These are phyloP conservation scores for Galeopsomyia nigrocyanea DNA, from an alignment of 2,888 invertebrate species.

Conservation along the genomic window DNA sequence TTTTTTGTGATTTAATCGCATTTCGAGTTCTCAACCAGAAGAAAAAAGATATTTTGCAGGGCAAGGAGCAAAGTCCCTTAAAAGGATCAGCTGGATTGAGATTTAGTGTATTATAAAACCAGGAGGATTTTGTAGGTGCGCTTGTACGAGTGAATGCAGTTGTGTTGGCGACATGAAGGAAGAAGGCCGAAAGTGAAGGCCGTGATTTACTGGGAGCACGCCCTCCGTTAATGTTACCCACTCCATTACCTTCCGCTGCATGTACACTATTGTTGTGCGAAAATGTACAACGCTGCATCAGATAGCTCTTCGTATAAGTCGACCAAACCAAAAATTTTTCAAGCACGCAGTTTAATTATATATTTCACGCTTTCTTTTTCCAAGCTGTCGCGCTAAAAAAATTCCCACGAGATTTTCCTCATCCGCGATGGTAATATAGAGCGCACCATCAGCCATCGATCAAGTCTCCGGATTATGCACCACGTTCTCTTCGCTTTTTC, in stretches of 20 bases:
- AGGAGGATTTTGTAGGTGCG: not conserved
- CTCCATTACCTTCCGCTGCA: constrained; percentile 36
- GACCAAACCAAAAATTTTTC: not conserved
- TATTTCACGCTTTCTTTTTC: not conserved
- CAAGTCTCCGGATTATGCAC: constrained; percentile 23
- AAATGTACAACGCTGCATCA: constrained; percentile 15
- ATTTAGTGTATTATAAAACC: constrained; percentile 25
- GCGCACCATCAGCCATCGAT: constrained; percentile 29
- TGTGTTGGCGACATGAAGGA: not conserved
- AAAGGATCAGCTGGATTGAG: not conserved
- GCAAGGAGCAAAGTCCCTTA: not conserved
- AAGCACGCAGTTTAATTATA: not conserved
- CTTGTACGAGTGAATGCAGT: too few relatives aligned
- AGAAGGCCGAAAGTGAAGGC: constrained; percentile 8
- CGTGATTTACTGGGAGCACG: constrained; percentile 42
- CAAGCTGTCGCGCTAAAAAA: constrained; percentile 10
- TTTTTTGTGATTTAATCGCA: not conserved
- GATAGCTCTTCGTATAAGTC: not conserved
- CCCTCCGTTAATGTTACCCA: constrained; percentile 42
- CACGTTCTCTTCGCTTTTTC: not conserved
- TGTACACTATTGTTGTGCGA: not conserved
- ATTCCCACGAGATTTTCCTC: not conserved
- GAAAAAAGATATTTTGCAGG: too few relatives aligned
- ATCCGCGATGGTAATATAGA: constrained; percentile 7
- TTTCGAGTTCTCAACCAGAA: too few relatives aligned